A percentile compares a stretch with the other conserved stretches of the same genome.
These are phyloP conservation scores for Gymnosoma rotundatum DNA, from an alignment of 2,888 invertebrate genomes.

Conservation along the genomic window DNA sequence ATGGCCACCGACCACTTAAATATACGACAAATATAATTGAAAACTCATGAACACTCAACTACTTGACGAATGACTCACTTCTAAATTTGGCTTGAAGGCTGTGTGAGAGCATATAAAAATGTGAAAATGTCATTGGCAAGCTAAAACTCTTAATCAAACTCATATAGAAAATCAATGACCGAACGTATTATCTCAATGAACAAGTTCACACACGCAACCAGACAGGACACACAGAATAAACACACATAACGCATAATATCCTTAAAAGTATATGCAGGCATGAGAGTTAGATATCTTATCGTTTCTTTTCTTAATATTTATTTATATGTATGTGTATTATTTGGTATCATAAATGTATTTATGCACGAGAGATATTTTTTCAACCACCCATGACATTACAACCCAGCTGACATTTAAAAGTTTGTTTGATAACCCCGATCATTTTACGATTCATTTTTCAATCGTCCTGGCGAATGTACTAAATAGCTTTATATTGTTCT, in stretches of 20 bases:
- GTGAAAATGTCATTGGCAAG: constrained; percentile 66
- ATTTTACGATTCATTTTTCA: too few relatives aligned
- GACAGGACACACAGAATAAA: constrained; percentile 25
- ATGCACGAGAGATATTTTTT: constrained; percentile 64
- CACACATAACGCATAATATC: constrained; percentile 22
- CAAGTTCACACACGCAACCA: constrained; percentile 24
- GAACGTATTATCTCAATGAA: constrained; percentile 65
- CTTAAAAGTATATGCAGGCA: constrained; percentile 35
- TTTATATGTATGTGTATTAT: constrained; percentile 15
- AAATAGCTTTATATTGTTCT: too few relatives aligned
- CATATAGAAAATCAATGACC: constrained; percentile 70
- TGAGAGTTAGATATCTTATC: constrained; percentile 3
- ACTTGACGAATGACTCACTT: constrained; percentile 7
- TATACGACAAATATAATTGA: constrained; percentile 38
- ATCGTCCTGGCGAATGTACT: too few relatives aligned
- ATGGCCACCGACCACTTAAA: constrained; percentile 41
- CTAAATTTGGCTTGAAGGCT: constrained; percentile 25
- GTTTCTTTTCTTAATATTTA: constrained; percentile 13
- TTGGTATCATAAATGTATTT: constrained; percentile 61
- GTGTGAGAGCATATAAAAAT: constrained; percentile 44
- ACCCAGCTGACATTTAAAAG: too few relatives aligned
- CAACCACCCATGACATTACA: constrained; percentile 68
- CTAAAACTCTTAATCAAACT: constrained; percentile 70
- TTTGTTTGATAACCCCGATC: too few relatives aligned
- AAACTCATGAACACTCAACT: constrained; percentile 14